Evolutionary conservation across 2,113 vertebrate species (phyloP).

Genomic region (Alethe diademata): DNA sequence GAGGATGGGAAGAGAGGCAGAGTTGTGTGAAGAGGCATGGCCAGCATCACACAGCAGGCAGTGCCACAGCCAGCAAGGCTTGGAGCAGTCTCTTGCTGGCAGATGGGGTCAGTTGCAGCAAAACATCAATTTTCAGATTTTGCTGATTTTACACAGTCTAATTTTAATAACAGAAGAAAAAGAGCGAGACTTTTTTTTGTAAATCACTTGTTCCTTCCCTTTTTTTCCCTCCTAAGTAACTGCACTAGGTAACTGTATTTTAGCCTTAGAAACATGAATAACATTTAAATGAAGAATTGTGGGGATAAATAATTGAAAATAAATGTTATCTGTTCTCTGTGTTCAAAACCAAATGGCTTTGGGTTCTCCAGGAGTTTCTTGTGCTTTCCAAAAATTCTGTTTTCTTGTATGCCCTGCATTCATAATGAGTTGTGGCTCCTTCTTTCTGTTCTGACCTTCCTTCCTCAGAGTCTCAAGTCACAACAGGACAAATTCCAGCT

Average conservation of each 20-base stretch:
- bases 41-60: neutral
- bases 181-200: neutral
- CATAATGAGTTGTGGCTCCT: neutral
- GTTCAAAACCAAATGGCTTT: neutral
- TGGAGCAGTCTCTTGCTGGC: neutral
- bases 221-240: neutral
- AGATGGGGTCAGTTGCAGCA: neutral
- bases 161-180: neutral
- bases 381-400: conserved; percentile 13
- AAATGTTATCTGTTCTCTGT: neutral
- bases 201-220: neutral
- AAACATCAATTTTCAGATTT: neutral
- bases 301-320: neutral
- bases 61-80: neutral
- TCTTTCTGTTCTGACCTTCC: neutral
- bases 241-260: neutral
- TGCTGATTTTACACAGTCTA: neutral
- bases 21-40: neutral
- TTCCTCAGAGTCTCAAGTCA: neutral
- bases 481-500: neutral
- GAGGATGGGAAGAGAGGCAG: neutral
- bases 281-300: neutral
- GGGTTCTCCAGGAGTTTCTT: neutral
- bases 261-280: neutral
- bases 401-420: neutral